phyloP scores from a whole-genome alignment of 2,888 invertebrate genomes.

The Eupeodes latifasciatus region DNA sequence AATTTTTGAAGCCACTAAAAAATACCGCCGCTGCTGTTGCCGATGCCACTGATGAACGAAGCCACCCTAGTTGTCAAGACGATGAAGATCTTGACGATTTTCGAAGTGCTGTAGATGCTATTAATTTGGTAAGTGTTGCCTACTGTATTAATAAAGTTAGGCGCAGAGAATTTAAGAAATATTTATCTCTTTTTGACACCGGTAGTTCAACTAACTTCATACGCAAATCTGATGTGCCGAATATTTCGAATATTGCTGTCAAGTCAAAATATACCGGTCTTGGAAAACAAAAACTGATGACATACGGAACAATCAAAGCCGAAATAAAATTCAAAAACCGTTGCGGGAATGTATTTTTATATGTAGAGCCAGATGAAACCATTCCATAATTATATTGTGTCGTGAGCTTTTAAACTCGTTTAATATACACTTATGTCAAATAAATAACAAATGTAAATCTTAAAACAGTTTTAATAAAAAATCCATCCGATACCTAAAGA shows the following conservation, averaged over 20 bases:
- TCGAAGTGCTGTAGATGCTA: conserved; percentile 25
- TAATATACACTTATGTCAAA: too few relatives aligned
- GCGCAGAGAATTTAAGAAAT: conserved; percentile 23
- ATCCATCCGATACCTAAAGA: too few relatives aligned
- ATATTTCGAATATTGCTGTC: background rate
- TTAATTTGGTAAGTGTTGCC: conserved; percentile 35
- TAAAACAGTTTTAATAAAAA: too few relatives aligned
- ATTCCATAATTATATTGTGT: too few relatives aligned
- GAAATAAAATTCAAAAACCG: too few relatives aligned
- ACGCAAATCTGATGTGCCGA: conserved; percentile 24
- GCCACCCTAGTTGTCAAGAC: background rate
- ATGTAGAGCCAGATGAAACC: too few relatives aligned
- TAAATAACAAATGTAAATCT: too few relatives aligned
- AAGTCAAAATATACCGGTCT: conserved; percentile 13
- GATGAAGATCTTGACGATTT: background rate
- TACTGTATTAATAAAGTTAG: conserved; percentile 13
- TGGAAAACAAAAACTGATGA: conserved; percentile 15
- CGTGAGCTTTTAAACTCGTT: too few relatives aligned
- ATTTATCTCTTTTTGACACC: conserved; percentile 42
- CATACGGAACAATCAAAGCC: background rate
- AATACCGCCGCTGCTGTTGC: background rate
- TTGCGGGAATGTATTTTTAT: too few relatives aligned
- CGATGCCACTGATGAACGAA: conserved; percentile 14
- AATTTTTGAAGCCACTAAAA: background rate
- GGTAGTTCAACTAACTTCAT: conserved; percentile 28